Base-by-base conservation (phyloP, 2,797 vertebrate species). In the Phrynocephalus forsythii region DNA sequence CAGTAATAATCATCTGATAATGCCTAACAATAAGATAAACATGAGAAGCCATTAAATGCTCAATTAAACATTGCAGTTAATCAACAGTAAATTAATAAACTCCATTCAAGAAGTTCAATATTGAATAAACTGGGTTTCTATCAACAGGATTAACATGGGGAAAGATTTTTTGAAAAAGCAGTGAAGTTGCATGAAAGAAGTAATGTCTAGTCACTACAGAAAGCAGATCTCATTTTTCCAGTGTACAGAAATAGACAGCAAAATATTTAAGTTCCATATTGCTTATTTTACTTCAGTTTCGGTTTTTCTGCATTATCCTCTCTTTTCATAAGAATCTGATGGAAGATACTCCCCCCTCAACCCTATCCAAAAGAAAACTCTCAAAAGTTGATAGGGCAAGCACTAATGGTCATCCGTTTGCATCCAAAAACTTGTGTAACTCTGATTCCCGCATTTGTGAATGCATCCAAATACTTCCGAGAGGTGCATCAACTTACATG, bases 41-140 rank as follows among this genome's bases (percentile, higher is more conserved):
- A 77, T 16, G 71, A n/a, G 66, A 79, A 38, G 20, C n/a, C 2
- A 18, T 18, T 87, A 93, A 87, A 91, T 30, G 77, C 63, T 91
- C 84, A 91, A 91, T 94, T 92, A 91, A 91, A 72, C 75, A 44
- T 71, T 88, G 81, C 72, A 82, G 76, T 84, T 90, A 85, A 85
- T 85, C 66, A 83, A 86, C 79, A 7, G 84, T 38, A 88, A 80
- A 3, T 2, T 81, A 73, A 28, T 90, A 77, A 76, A 86, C 85
- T 80, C 68, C 76, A 48, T 68, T 75, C 63, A 84, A 87, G 7
- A 92, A 0, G 24, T 83, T 7, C 16, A n/a, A 82, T n/a, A 56
- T n/a, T 63, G 63, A 18, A 50, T 9, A 90, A 87, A 69, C 83
- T 5, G 75, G 50, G 71, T 30, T 33, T 16, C 82, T 75, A 56